Base-by-base conservation (phyloP, 2,888 invertebrate genomes). In the Megamerina dolium region DNA sequence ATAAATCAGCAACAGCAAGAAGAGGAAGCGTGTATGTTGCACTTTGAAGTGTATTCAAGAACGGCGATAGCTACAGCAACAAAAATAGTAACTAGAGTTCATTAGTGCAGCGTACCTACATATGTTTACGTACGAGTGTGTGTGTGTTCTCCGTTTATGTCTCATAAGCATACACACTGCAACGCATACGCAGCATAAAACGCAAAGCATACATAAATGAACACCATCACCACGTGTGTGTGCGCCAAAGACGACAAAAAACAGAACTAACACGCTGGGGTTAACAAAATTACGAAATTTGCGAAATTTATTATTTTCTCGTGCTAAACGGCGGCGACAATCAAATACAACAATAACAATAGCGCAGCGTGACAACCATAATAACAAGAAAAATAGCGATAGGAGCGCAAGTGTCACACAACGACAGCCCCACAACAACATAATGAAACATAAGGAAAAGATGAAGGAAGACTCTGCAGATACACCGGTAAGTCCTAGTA, bases 271-370 rank as follows among this genome's bases (percentile, higher is more conserved):
- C 12, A 19, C 40, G 45, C 23, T 52, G 62, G 31, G 34, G 26
- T 27, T 40, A 29, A 45, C 41, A 41, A 46, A 46, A 47, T 35
- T 50, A 45, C 47, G 45, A 42, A 45, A 35, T 37, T 45, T 46
- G 44, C 45, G 43, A 39, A 46, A 46, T 36, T 45, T 43, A 37
- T 20, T 43, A 16, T 16, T 38, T 41, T 33, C 45, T 41, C 45
- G 45, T 16, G 41, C 40, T 20, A 43, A 41, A 37, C 30, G 19
- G 8, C 38, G 38, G 14, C 31, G 30, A 37, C 36, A 41, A 36
- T 13, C 37, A 43, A 20, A 32, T 31, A 37, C 51, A 32, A 29
- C 36, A 17, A 41, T 9, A 47, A 29, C 34, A 33, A 34, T 31
- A 42, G 36, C 39, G 26, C 19, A 14, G 33, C 41, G 26, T 42